Evolutionary conservation across 2,797 vertebrate species (phyloP).

Genomic region (Zenarchopterus dispar): DNA sequence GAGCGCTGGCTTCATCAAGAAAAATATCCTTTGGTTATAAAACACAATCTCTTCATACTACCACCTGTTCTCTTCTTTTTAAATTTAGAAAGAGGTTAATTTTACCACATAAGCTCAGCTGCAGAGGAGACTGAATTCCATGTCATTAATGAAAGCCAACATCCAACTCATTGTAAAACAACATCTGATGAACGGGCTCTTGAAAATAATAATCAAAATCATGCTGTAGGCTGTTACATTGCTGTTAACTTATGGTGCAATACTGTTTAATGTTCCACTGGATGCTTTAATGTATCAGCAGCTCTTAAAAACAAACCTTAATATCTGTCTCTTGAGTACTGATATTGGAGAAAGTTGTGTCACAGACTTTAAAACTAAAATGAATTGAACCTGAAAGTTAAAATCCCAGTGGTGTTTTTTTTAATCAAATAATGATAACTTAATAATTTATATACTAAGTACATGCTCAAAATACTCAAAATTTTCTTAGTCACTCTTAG

Average conservation of each 20-base stretch:
- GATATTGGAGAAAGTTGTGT: neutral
- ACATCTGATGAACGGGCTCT: neutral
- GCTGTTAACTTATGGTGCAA: constrained; percentile 49
- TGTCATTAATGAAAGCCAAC: constrained; percentile 11
- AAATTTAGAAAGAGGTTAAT: constrained; percentile 1
- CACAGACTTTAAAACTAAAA: constrained; percentile 9
- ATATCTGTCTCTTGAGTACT: neutral
- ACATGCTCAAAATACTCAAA: constrained; percentile 15
- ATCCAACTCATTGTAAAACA: constrained; percentile 52
- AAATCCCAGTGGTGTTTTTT: constrained; percentile 17
- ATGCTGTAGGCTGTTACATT: constrained; percentile 17
- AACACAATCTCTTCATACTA: constrained; percentile 18
- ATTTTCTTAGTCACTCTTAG: neutral
- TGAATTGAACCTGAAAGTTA: neutral
- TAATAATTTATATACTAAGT: constrained; percentile 22
- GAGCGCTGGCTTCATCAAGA: constrained; percentile 2
- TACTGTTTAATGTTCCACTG: constrained; percentile 51
- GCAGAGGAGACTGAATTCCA: constrained; percentile 17
- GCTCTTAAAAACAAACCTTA: constrained; percentile 1
- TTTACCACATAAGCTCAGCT: neutral
- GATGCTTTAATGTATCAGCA: constrained; percentile 40
- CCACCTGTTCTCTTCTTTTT: constrained; percentile 15
- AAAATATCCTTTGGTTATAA: neutral
- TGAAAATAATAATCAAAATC: constrained; percentile 38
- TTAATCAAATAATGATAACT: neutral